Conservation (phyloP, 2,113 vertebrate genomes). For the Promerops cafer region DNA sequence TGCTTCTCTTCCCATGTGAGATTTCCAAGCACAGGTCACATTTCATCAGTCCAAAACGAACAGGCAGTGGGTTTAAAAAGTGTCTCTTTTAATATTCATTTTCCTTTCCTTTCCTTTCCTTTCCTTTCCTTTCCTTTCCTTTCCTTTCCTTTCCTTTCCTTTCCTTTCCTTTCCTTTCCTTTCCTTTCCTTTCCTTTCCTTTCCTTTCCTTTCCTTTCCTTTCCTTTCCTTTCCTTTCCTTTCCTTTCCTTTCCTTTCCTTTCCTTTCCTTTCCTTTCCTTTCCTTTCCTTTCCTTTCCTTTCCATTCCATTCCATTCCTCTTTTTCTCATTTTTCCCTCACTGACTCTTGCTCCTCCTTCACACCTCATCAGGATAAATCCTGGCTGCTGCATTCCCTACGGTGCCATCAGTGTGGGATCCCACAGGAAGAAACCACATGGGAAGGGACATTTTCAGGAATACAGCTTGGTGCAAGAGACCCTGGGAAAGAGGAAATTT, state of each 20-base stretch:
- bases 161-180: too few relatives aligned
- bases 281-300: too few relatives aligned
- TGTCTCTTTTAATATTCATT: accelerated
- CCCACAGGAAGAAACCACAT: neutral
- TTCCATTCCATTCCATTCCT: neutral
- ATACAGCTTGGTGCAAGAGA: neutral
- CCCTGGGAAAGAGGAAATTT: neutral
- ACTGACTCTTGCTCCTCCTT: neutral
- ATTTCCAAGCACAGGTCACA: neutral
- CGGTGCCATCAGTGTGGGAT: neutral
- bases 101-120: too few relatives aligned
- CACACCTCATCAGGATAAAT: neutral
- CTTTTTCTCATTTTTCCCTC: neutral
- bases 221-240: too few relatives aligned
- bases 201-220: accelerated
- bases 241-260: too few relatives aligned
- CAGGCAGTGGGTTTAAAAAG: neutral
- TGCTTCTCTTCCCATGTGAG: neutral
- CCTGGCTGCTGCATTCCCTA: neutral
- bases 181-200: accelerated
- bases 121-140: neutral
- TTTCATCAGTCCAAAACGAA: neutral
- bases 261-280: too few relatives aligned
- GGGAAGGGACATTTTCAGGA: neutral
- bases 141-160: too few relatives aligned